Evolutionary conservation across 1,140 invertebrate genomes (phyloP).

Genomic region (Drosophila albomicans): DNA sequence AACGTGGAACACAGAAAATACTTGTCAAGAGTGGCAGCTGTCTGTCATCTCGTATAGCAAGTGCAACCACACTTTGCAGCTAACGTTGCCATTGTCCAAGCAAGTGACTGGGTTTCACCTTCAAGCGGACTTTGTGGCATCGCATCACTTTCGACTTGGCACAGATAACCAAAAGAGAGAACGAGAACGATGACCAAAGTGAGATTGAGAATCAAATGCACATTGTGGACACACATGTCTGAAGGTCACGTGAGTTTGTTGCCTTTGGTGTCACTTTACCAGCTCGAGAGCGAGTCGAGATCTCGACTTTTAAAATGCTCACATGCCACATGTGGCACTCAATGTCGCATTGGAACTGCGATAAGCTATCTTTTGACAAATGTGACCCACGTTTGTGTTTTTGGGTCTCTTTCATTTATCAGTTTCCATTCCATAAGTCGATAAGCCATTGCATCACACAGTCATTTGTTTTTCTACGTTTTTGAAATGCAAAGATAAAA

Average conservation of each 20-base stretch:
- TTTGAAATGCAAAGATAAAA: background rate
- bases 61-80: constrained; percentile 32
- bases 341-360: background rate
- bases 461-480: constrained; percentile 12
- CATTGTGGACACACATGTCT: constrained; percentile 35
- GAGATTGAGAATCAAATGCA: constrained; percentile 21
- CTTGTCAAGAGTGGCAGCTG: constrained; percentile 38
- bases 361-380: constrained; percentile 23
- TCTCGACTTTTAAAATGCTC: background rate
- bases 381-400: constrained; percentile 8
- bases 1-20: constrained; percentile 8
- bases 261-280: constrained; percentile 36
- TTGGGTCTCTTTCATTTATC: constrained; percentile 6
- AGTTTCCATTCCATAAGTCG: constrained; percentile 1
- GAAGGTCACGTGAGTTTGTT: constrained; percentile 35
- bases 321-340: constrained; percentile 36
- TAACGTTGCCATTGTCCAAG: constrained; percentile 32
- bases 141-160: constrained; percentile 71
- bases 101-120: constrained; percentile 67
- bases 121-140: constrained; percentile 42
- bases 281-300: background rate
- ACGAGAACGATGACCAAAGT: constrained; percentile 15
- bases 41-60: constrained; percentile 47
- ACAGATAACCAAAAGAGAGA: constrained; percentile 49
- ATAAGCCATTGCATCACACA: constrained; percentile 21